Percentiles rank a stretch among this genome's conserved stretches.
phyloP scores from a whole-genome alignment of 2,888 invertebrate species.

The Macrophya annulata region DNA sequence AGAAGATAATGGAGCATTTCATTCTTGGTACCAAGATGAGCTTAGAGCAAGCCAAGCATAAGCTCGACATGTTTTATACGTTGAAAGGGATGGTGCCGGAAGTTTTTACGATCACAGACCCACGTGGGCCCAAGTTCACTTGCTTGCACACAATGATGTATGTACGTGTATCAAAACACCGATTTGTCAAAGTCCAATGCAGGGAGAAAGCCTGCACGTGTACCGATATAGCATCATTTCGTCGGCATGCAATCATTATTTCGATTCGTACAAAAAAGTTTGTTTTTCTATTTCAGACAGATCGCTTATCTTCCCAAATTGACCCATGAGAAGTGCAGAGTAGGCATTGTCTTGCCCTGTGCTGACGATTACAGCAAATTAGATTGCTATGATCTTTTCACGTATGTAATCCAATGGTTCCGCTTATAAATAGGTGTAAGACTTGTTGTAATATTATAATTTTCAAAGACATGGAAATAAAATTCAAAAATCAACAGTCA shows the following conservation, averaged over 20 bases:
- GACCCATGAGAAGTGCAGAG: constrained; percentile 84
- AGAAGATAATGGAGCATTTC: constrained; percentile 70
- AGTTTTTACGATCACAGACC: constrained; percentile 83
- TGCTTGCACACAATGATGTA: constrained; percentile 65
- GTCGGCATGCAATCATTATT: background rate
- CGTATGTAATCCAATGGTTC: constrained; percentile 59
- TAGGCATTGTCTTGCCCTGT: constrained; percentile 81
- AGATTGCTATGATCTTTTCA: constrained; percentile 77
- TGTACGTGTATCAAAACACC: constrained; percentile 63
- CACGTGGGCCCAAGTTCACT: constrained; percentile 80
- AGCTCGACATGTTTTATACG: constrained; percentile 84
- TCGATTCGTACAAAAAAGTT: background rate
- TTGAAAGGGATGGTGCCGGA: constrained; percentile 83
- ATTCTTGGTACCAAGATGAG: constrained; percentile 81
- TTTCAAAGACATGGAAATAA: background rate
- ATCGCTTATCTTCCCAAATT: constrained; percentile 83
- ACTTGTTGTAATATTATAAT: background rate
- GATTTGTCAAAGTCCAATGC: background rate
- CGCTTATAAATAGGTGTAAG: too few relatives aligned
- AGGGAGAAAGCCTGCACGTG: background rate
- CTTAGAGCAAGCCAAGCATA: constrained; percentile 84
- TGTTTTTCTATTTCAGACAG: constrained; percentile 79
- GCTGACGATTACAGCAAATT: constrained; percentile 80
- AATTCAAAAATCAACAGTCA: background rate
- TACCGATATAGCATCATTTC: background rate